These are phyloP conservation scores for Rhyzopertha dominica DNA, from an alignment of 1,140 invertebrate species.

Conservation along the genomic window DNA sequence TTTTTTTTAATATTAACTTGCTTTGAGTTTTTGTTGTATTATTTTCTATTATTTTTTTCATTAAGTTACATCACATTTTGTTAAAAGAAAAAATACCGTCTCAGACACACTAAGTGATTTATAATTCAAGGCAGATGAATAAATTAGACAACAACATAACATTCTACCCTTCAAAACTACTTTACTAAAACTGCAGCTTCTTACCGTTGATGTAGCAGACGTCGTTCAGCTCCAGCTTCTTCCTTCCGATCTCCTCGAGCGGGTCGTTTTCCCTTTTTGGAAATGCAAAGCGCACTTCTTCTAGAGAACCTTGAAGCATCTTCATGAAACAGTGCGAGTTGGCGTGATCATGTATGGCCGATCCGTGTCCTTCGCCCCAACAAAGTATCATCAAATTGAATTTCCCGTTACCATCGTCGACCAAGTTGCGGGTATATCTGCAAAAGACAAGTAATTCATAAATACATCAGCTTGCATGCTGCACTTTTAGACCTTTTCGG, in stretches of 20 bases:
- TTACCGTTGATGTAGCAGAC: constrained; percentile 96
- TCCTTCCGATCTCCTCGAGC: constrained; percentile 60
- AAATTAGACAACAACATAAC: too few species aligned
- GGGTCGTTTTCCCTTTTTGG: constrained; percentile 51
- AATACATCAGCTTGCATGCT: too few species aligned
- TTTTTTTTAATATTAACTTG: too few species aligned
- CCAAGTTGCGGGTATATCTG: constrained; percentile 91
- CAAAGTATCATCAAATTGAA: constrained; percentile 97
- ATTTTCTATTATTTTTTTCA: too few species aligned
- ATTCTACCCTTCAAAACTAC: too few species aligned
- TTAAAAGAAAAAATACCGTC: too few species aligned
- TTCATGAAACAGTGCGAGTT: constrained; percentile 98
- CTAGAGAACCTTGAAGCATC: constrained; percentile 65
- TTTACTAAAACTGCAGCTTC: too few species aligned
- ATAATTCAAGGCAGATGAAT: too few species aligned
- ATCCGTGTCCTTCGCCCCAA: constrained; percentile 94
- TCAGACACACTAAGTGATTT: too few species aligned
- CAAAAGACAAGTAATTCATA: constrained; percentile 10
- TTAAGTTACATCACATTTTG: too few species aligned
- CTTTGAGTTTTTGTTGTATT: too few species aligned
- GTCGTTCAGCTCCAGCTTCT: constrained; percentile 62
- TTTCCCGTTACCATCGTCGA: constrained; percentile 92
- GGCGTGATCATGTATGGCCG: constrained; percentile 94
- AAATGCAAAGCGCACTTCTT: constrained; percentile 72
- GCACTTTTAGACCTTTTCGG: too few species aligned